Evolutionary conservation across 2,888 invertebrate species (phyloP), one percentile per base, ranked within the genome.

Genomic region (Amblyteles armatorius): DNA sequence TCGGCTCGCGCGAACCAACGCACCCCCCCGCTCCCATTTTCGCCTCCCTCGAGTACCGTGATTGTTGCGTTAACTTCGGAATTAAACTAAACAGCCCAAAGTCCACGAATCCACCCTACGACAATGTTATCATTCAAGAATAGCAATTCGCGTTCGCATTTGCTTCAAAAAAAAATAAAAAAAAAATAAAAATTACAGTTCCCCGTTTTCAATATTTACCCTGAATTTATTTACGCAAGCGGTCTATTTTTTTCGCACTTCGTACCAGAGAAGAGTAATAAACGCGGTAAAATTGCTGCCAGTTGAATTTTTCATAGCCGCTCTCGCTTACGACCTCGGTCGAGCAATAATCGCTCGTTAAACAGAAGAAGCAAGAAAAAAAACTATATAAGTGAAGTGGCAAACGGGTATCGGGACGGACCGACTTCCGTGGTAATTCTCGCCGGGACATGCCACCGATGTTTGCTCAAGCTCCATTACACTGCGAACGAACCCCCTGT

Each of bases 391-490:
- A 82, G 80, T 57, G 26, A 67, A 72, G 82, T 69, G 44, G 33
- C 74, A 67, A 79, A 33, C 77, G 65, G 44, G 63, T 57, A 33
- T 71, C 44, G 67, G 52, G 33, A 63, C 26, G 76, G 57, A 29
- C 6, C 68, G 82, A 74, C 77, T 81, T 69, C 69, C 72, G 82
- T 77, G 40, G 73, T 79, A 67, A 69, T 36, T 52, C 22, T 67
- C 26, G 36, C 68, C 57, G 71, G 67, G 85, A 89, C 91, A 90
- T 90, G 90, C 89, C 81, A 91, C 87, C 88, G n/a, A 86, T 92
- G 89, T 92, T 92, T 92, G 89, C 87, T 77, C 81, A 84, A 82
- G 69, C 86, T 86, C 88, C 83, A 88, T 89, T 90, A 89, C 72
- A 74, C 73, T 81, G 74, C 29, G 50, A 74, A 69, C 69, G 82